Evolutionary conservation across 35 echinoderm and acorn worm species (phyloP).

Genomic region (Hemicentrotus pulcherrimus): DNA sequence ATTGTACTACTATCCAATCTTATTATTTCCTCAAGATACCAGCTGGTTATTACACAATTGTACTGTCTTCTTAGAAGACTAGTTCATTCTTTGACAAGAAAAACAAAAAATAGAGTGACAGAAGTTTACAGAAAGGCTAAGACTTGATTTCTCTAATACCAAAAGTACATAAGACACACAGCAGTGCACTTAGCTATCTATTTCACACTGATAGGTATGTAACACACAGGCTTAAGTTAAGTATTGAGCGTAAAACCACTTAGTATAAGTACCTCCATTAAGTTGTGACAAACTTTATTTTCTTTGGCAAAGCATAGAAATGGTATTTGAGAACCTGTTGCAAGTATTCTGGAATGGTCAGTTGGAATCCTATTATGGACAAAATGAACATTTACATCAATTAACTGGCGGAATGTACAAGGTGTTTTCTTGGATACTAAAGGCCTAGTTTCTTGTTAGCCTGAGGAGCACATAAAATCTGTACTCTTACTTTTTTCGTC

Average conservation of each 20-base stretch:
- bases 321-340: neutral
- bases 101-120: neutral
- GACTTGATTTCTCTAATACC: neutral
- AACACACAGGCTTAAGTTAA: neutral
- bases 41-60: neutral
- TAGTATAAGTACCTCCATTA: neutral
- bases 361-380: too few relatives aligned
- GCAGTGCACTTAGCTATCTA: neutral
- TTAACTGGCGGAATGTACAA: too few relatives aligned
- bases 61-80: neutral
- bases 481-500: too few relatives aligned
- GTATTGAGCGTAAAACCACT: neutral
- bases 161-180: neutral
- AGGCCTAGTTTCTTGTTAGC: too few relatives aligned
- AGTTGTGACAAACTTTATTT: neutral
- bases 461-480: too few relatives aligned
- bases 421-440: too few relatives aligned
- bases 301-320: neutral
- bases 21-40: too few relatives aligned
- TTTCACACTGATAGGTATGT: neutral
- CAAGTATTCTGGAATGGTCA: neutral
- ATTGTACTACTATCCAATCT: too few relatives aligned
- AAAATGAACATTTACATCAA: too few relatives aligned
- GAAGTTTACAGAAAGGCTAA: constrained; percentile 6
- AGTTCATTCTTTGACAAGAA: neutral